These are phyloP conservation scores for Drosophila cardini DNA, from an alignment of 1,140 invertebrate species.

Conservation along the genomic window DNA sequence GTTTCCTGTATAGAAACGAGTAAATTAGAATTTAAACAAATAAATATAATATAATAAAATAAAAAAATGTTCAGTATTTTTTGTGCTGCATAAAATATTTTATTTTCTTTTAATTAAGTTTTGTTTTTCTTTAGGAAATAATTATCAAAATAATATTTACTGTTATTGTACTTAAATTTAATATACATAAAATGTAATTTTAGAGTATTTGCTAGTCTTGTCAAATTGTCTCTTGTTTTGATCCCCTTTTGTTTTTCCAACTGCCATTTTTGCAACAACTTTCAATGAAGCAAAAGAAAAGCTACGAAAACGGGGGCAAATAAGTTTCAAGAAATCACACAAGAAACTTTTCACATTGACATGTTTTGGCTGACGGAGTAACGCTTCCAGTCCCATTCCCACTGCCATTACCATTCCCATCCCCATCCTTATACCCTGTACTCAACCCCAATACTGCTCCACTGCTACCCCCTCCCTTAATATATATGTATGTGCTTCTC, in stretches of 20 bases:
- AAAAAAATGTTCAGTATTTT: too few relatives aligned
- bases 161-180: too few relatives aligned
- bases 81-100: too few relatives aligned
- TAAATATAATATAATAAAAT: too few relatives aligned
- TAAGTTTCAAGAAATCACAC: slow-evolving; percentile 48
- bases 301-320: slow-evolving; percentile 22
- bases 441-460: not conserved
- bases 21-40: too few relatives aligned
- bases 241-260: slow-evolving; percentile 6
- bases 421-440: not conserved
- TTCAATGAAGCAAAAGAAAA: slow-evolving; percentile 41
- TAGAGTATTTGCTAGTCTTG: too few relatives aligned
- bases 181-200: too few relatives aligned
- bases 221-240: not conserved
- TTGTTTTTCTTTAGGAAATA: too few relatives aligned
- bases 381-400: not conserved
- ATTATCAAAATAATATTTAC: too few relatives aligned
- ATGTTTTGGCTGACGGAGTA: slow-evolving; percentile 56
- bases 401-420: not conserved
- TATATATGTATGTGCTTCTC: too few relatives aligned
- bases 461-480: not conserved
- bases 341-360: slow-evolving; percentile 79
- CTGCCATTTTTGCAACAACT: slow-evolving; percentile 27
- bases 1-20: too few relatives aligned
- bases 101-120: too few relatives aligned